phyloP scores from a whole-genome alignment of 2,113 vertebrate species.

The Arvicanthis niloticus region DNA sequence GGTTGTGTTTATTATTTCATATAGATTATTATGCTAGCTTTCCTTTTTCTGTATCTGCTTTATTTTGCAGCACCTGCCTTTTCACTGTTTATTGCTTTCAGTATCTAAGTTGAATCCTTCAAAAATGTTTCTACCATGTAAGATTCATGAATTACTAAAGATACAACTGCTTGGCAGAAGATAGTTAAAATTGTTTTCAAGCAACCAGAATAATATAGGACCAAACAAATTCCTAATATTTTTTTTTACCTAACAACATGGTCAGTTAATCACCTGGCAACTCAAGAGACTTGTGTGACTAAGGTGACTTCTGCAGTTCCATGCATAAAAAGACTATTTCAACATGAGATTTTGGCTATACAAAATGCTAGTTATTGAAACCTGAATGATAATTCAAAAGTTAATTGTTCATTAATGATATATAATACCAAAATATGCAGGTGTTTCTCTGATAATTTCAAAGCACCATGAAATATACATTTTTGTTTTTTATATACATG shows the following conservation, averaged over 20 bases:
- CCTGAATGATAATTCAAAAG: constrained; percentile 44
- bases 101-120: background rate
- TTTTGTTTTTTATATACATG: background rate
- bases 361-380: constrained; percentile 73
- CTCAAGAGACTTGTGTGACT: background rate
- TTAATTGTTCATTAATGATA: constrained; percentile 68
- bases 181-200: background rate
- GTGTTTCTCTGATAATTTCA: constrained; percentile 57
- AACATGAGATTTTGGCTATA: constrained; percentile 19
- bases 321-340: constrained; percentile 25
- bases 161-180: background rate
- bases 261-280: background rate
- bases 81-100: background rate
- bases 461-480: constrained; percentile 51
- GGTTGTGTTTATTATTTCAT: background rate
- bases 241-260: background rate
- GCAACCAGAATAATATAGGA: background rate
- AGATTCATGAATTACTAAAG: background rate
- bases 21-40: background rate
- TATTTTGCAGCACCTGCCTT: background rate
- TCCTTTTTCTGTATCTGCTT: background rate
- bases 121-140: background rate
- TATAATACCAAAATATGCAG: constrained; percentile 56
- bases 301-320: constrained; percentile 39
- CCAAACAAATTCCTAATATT: no score